These are phyloP conservation scores for Luffia ferchaultella DNA, from an alignment of 2,888 invertebrate genomes.

Conservation along the genomic window DNA sequence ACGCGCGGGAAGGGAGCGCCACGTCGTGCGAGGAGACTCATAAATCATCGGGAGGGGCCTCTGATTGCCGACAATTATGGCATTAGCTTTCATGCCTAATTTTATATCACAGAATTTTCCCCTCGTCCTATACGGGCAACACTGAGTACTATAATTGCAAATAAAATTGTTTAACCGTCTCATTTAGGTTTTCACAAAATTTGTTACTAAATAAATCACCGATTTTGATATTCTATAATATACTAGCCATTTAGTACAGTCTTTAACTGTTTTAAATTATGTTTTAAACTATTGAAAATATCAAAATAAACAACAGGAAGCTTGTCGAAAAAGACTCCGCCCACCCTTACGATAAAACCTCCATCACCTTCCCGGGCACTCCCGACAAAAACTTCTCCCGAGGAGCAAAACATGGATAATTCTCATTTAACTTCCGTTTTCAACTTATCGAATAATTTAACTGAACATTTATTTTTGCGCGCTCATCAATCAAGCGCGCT, in stretches of 20 bases:
- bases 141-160: background rate
- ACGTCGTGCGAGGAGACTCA: conserved; percentile 24
- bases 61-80: conserved; percentile 60
- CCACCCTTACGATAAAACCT: too few relatives aligned
- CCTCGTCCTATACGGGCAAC: background rate
- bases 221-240: too few relatives aligned
- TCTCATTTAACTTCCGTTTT: conserved; percentile 68
- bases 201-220: too few relatives aligned
- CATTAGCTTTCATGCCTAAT: conserved; percentile 59
- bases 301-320: too few relatives aligned
- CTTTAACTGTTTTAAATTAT: too few relatives aligned
- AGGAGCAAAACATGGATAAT: conserved; percentile 67
- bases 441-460: conserved; percentile 70
- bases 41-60: conserved; percentile 54
- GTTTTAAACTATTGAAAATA: too few relatives aligned
- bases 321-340: too few relatives aligned
- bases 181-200: background rate
- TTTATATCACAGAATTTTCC: conserved; percentile 27
- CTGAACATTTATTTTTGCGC: conserved; percentile 69
- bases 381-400: conserved; percentile 15
- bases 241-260: too few relatives aligned
- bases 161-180: background rate
- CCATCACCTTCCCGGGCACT: background rate
- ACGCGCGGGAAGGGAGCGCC: conserved; percentile 13
- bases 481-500: conserved; percentile 67